Evolutionary conservation across 2,888 invertebrate species (phyloP), one percentile per base, ranked within the genome.

Genomic region (Baronia brevicornis): DNA sequence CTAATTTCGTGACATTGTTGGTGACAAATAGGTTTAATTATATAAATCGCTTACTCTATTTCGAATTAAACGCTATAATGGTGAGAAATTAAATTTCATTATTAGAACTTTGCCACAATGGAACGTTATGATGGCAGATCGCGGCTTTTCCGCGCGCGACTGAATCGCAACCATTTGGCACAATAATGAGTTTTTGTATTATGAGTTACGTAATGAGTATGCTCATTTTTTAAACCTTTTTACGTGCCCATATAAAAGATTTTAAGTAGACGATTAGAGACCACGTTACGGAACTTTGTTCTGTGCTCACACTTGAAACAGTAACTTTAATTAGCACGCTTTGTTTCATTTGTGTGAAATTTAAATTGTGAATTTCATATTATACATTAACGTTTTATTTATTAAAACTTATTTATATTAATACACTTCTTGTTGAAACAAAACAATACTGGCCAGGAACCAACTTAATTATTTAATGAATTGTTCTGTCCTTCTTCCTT

Each of bases 141-240:
- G 62, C 53, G 51, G 46, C 59, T 72, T 64, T 64, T 67, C 68
- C 57, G 57, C 48, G 53, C 55, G 62, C 56, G 57, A 48, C 53
- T 73, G 69, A 75, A 75, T 73, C 51, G 67, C 48, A 54, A 48
- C 51, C 65, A 57, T 68, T 68, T 54, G 61, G 56, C 46, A 53
- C 58, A 60, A 63, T 73, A 71, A 78, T 68, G 71, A 72, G 67
- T 64, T 63, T 57, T 60, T 65, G 61, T 50, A 50, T 47, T 46
- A 54, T 53, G 40, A 46, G 33, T 45, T 43, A 48, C 56, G 57
- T 69, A 73, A 73, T 73, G 66, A 69, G 48, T 51, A 46, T 51
- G 46, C 54, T 47, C 48, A 59, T 54, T 54, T 57, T 53, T 47
- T 37, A 44, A 38, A 28, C 40, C 36, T 48, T 53, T n/a, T 57